Evolutionary conservation across 2,113 vertebrate species (phyloP), one percentile per base, ranked within the genome.

Genomic region (Herpailurus yagouaroundi): DNA sequence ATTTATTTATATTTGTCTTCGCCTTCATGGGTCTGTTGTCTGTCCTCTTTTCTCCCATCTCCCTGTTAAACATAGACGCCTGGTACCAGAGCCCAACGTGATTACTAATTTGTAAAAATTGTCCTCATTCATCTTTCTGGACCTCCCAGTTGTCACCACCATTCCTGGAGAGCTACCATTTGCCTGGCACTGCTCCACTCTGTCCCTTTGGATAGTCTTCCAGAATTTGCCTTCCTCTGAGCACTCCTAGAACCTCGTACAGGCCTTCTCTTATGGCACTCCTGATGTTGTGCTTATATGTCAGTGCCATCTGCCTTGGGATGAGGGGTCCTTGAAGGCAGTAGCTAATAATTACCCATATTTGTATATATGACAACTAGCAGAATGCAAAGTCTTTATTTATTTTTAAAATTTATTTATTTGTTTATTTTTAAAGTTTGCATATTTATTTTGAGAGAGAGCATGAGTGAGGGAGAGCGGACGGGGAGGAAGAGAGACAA

Each of bases 211-310:
- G 21, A 64, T 10, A 4, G 4, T 80, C 63, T 91, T 63, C 15
- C 38, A 57, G 64, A 36, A 27, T 83, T 74, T 68, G 23, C 18
- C 68, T 95, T 33, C 36, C 19, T 60, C 64, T 50, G 48, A 16
- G 27, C 25, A 50, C 21, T 45, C n/a, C 29, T 31, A n/a, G 77
- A n/a, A 25, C 79, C 25, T 50, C 10, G 1, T 29, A 0, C 6
- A 0, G n/a, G 71, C 29, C 25, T 69, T 36, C 66, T 64, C 0
- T 33, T n/a, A 18, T 0, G n/a, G 23, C 2, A 8, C 66, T 66
- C 29, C 29, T 31, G 48, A 57, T 48, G 38, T 48, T 15, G 8
- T 80, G 10, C 41, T 89, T 77, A 10, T 63, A 12, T 52, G 29
- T 12, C 50, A 27, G 2, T 79, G 33, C 41, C 38, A 5, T 38